These are phyloP conservation scores for Alosa sapidissima DNA, from an alignment of 2,797 vertebrate genomes.

Conservation along the genomic window DNA sequence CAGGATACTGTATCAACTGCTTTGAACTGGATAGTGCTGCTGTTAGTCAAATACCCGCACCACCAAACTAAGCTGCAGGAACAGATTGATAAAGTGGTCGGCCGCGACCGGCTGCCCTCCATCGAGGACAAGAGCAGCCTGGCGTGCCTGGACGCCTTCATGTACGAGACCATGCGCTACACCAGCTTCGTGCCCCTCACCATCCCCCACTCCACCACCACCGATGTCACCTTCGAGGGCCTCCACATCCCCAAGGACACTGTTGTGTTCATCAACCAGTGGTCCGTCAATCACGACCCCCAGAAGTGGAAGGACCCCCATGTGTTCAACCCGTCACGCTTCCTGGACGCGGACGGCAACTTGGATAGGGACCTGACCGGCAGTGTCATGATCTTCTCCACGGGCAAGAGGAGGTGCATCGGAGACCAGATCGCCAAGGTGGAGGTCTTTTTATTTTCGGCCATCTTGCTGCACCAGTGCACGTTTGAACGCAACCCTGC, in stretches of 20 bases:
- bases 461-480: conserved; percentile 90
- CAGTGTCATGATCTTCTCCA: conserved; percentile 88
- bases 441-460: conserved; percentile 86
- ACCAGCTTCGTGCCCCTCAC: conserved; percentile 94
- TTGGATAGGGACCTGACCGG: conserved; percentile 83
- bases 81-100: conserved; percentile 80
- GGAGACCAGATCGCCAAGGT: conserved; percentile 89
- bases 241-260: conserved; percentile 94
- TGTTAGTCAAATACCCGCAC: conserved; percentile 77
- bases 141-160: conserved; percentile 86
- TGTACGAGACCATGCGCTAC: conserved; percentile 93
- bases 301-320: conserved; percentile 88
- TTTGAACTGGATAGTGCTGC: conserved; percentile 86
- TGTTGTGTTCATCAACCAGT: conserved; percentile 94
- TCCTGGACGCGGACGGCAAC: conserved; percentile 81
- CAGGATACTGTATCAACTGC: conserved; percentile 90
- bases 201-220: conserved; percentile 91
- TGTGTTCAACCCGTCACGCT: conserved; percentile 85
- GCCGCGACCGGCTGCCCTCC: conserved; percentile 82
- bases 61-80: conserved; percentile 74
- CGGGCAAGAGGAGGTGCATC: conserved; percentile 90
- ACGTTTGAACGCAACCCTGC: conserved; percentile 82
- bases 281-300: conserved; percentile 95
- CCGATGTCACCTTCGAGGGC: conserved; percentile 84
- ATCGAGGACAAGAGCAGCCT: conserved; percentile 81